Evolutionary conservation across 2,113 vertebrate species (phyloP), one percentile per base, ranked within the genome.

Genomic region (Arvicanthis niloticus): DNA sequence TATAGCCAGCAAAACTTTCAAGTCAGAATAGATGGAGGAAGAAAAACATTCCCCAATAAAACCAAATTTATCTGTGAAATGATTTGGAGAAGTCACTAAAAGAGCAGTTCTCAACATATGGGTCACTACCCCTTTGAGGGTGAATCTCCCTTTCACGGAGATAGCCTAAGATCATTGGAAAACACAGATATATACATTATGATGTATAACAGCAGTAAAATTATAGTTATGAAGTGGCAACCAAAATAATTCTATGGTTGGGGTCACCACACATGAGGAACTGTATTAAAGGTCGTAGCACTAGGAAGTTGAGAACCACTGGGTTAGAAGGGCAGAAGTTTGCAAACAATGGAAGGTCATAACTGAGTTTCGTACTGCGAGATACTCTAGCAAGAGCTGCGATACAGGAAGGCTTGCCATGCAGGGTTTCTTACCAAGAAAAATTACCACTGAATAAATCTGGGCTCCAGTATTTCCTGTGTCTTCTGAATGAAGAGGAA

Each of bases 401-500:
- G 37, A 68, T n/a, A 96, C 85, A 42, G 82, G 96, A 97, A 58
- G 75, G 78, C 37, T 80, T 40, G 15, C 26, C 80, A 96, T 58
- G 93, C 89, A 80, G 21, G 67, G 29, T 93, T 94, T 93, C 99
- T 98, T 97, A 99, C 99, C 99, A 76, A 99, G 99, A 98, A 99
- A 99, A 98, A 99, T 99, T 85, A 99, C 97, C 77, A 99, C 99
- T 92, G 99, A 99, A 98, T 99, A 99, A 97, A 99, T 99, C 95
- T 99, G 99, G 81, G 99, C 99, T 98, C 99, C 99, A 1, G 97
- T 97, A 5, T 99, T 99, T 98, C 99, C 99, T 15, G 99, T 98
- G 93, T 99, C 99, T 97, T 99, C 99, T 13, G 99, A 99, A 88
- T 99, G 99, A 97, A 99, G 98, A 53, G 99, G 99, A 91, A 99